Conservation (phyloP, 2,888 invertebrate genomes). For the Cecidostiba fungosa region DNA sequence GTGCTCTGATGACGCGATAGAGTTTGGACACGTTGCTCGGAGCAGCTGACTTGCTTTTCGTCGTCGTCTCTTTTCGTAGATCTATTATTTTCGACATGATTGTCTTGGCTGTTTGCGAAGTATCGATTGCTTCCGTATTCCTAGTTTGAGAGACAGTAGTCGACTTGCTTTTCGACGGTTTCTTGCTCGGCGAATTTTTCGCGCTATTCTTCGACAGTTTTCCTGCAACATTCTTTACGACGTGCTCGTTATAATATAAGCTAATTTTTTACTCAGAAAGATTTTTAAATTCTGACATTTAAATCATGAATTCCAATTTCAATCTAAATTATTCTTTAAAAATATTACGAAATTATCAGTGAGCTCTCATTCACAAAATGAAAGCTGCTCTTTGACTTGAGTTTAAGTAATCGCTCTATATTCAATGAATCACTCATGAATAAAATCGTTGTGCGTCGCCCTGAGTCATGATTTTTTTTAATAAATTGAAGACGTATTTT, state of each 20-base stretch:
- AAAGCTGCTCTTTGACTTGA: too few species aligned
- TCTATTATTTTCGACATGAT: conserved; percentile 52
- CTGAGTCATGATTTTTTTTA: too few species aligned
- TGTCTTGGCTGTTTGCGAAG: neutral
- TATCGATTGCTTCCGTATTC: neutral
- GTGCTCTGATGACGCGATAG: neutral
- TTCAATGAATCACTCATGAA: too few species aligned
- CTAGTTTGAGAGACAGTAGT: neutral
- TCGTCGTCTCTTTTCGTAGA: conserved; percentile 43
- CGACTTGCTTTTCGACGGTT: conserved; percentile 7
- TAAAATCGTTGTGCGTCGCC: too few species aligned
- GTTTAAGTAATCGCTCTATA: too few species aligned
- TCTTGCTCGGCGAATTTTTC: conserved; percentile 30
- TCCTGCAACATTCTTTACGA: conserved; percentile 22
- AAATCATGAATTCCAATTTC: too few species aligned
- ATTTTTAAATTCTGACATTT: neutral
- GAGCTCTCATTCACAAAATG: too few species aligned
- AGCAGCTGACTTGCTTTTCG: conserved; percentile 11
- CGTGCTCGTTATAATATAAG: neutral
- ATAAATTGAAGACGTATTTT: too few species aligned
- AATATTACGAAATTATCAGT: too few species aligned
- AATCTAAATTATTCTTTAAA: too few species aligned
- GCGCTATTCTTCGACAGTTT: neutral
- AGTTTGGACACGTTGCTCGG: conserved; percentile 20
- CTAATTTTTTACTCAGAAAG: neutral